Evolutionary conservation across 2,888 invertebrate genomes (phyloP), one percentile per base, ranked within the genome.

Genomic region (Torymus tubicola): DNA sequence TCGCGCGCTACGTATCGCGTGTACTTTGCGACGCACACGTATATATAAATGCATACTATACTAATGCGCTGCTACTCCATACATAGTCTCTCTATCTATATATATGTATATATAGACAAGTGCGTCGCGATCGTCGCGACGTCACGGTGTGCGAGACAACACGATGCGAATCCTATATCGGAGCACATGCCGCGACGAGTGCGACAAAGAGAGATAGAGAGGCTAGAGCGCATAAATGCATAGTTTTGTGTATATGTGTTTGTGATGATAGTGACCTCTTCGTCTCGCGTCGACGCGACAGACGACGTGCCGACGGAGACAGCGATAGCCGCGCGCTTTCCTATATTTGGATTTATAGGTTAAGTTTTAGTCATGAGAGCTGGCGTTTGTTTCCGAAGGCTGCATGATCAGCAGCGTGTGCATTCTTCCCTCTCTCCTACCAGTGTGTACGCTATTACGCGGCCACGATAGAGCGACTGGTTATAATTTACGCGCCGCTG

Each of bases 291-390:
- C 13, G 16, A n/a, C 52, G 60, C 42, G 42, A 60, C 18, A 42
- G 42, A 42, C 42, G 42, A 42, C 42, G 42, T 8, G 42, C 5
- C 12, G 18, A 69, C 63, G 24, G 24, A 74, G 53, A 53, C 14
- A 55, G 24, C 74, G 52, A 65, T 0, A 60, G 8, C 10, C 16
- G 21, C 12, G 31, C 14, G 5, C n/a, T n/a, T 70, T 18, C 14
- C 64, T 76, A 76, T 80, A 52, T 80, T 65, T 67, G 64, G 67
- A 68, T 72, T 80, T 80, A 14, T 71, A 80, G 80, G 80, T 80
- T 80, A 76, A 60, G 67, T 74, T 24, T 75, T 72, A 76, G 71
- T 75, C 65, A 67, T 61, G 16, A n/a, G 24, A n/a, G 24, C n/a
- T n/a, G n/a, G 58, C 63, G 67, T 80, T 67, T 71, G 57, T 50